Evolutionary conservation across 2,797 vertebrate genomes (phyloP).

Genomic region (Nyctalus aviator): DNA sequence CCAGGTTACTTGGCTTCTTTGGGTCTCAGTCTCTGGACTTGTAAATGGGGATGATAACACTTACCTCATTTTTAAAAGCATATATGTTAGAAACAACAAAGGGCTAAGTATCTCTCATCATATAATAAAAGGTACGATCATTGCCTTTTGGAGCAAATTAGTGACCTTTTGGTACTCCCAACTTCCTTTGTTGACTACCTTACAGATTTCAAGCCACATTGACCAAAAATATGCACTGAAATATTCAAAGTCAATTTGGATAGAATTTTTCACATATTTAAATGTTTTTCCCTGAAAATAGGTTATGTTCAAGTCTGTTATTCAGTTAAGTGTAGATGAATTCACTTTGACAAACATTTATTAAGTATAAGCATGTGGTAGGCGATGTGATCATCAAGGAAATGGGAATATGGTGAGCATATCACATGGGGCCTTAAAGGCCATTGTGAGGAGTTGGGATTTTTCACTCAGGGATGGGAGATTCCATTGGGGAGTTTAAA

Average conservation of each 20-base stretch:
- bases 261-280: conserved; percentile 6
- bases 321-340: background rate
- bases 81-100: background rate
- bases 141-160: background rate
- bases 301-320: background rate
- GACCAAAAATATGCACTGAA: conserved; percentile 51
- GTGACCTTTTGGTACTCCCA: conserved; percentile 11
- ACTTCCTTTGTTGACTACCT: conserved; percentile 47
- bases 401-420: no score
- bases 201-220: conserved; percentile 40
- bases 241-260: conserved; percentile 50
- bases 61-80: background rate
- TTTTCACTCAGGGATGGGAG: no score
- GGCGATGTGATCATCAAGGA: no score
- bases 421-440: no score
- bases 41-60: background rate
- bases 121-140: background rate
- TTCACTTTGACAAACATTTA: background rate
- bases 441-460: no score
- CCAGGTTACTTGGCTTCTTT: background rate
- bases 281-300: conserved; percentile 4
- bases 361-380: background rate
- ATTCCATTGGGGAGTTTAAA: no score
- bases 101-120: background rate
- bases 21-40: conserved; percentile 7